Base-by-base conservation (phyloP, 1,140 invertebrate genomes). In the Coelopa frigida region DNA sequence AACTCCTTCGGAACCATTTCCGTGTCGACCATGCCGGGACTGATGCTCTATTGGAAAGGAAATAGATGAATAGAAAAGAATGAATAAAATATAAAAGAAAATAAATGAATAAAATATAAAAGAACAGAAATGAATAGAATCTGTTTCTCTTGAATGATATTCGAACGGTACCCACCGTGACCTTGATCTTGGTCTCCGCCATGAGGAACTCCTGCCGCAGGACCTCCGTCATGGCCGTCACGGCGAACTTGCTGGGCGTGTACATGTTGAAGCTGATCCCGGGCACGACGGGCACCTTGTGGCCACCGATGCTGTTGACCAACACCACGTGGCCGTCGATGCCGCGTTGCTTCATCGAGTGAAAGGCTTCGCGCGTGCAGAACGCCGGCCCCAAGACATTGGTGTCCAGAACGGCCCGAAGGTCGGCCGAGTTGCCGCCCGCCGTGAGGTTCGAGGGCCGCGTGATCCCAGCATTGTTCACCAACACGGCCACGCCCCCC, bases 401-500 rank as follows among this genome's bases (percentile, higher is more conserved):
- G 0, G 81, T 77, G 23, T 87, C 78, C 29, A 88, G 51, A 43
- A 80, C 75, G 5, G 69, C 52, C 44, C 63, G 54, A 65, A 77
- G 62, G 2, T 60, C 76, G 51, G 68, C 50, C 20, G 57, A 37
- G 52, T 63, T 24, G 61, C 56, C 54, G 10, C 36, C 43, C 55
- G 53, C 45, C 54, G 68, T 50, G 62, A 72, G 21, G 50, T 60
- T 50, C 64, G 75, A 53, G 54, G 53, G n/a, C 56, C 57, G 44
- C 0, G 72, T 57, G 0, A 81, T 57, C 2, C 81, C 86, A 1
- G 86, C 85, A 63, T 85, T 87, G 56, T 89, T 89, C 24, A 89
- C 70, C 20, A 87, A 70, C 6, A 89, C 70, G 59, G 87, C 80
- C 2, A 84, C 66, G 12, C 81, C 78, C 1, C 81, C 83, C 21